phyloP scores from a whole-genome alignment of 2,113 vertebrate genomes.

The Dasypus novemcinctus region DNA sequence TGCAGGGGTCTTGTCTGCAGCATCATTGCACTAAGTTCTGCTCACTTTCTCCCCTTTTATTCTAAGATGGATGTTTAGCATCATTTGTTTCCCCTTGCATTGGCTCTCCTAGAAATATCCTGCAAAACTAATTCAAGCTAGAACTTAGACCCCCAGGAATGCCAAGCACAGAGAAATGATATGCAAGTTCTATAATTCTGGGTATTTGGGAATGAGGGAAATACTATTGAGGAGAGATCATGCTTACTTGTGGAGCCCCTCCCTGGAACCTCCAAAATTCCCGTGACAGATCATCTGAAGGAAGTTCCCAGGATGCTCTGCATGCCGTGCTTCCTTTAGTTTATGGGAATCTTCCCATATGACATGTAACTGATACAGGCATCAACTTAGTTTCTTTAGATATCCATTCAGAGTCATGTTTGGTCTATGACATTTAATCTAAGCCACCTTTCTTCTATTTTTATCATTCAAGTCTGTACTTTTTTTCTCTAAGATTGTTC shows the following conservation, averaged over 20 bases:
- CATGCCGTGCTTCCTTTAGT: no score
- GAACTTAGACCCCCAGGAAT: not conserved
- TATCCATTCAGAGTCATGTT: no score
- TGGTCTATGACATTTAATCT: no score
- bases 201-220: not conserved
- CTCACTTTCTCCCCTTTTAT: not conserved
- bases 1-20: no score
- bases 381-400: no score
- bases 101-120: not conserved
- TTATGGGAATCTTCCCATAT: no score
- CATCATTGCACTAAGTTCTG: not conserved
- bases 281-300: no score
- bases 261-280: no score
- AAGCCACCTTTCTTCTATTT: no score
- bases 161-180: not conserved
- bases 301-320: not conserved
- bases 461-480: no score
- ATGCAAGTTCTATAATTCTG: not conserved
- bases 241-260: not conserved
- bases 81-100: not conserved
- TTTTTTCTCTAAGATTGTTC: no score
- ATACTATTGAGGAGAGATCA: not conserved
- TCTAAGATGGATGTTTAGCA: not conserved
- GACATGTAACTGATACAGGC: no score
- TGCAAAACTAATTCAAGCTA: not conserved